Conservation (phyloP, 1,140 invertebrate species). For the Microplitis demolitor region DNA sequence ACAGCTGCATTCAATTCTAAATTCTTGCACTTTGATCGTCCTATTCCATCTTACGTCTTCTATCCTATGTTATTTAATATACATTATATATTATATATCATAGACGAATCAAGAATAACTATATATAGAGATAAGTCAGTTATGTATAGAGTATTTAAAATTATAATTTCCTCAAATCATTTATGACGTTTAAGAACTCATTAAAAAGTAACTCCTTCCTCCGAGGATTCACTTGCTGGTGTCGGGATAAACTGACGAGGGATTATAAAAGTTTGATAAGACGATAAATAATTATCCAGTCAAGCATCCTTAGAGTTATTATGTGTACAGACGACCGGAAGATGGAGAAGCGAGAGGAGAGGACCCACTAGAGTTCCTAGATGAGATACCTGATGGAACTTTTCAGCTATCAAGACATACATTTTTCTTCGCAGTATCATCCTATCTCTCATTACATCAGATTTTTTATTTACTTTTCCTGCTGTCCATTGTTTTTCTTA, state of each 20-base stretch:
- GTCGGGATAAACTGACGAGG: not conserved
- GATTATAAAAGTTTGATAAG: conserved; percentile 56
- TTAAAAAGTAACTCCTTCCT: conserved; percentile 43
- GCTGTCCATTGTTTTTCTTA: too few species aligned
- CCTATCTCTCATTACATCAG: too few species aligned
- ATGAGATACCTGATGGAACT: not conserved
- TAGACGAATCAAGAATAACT: not conserved
- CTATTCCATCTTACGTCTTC: not conserved
- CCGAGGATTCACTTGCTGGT: conserved; percentile 27
- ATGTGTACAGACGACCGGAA: too few species aligned
- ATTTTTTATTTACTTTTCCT: too few species aligned
- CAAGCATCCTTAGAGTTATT: not conserved
- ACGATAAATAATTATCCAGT: conserved; percentile 53
- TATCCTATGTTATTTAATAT: not conserved
- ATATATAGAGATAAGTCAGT: not conserved
- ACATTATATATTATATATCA: not conserved
- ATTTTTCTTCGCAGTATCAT: too few species aligned
- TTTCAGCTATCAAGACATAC: not conserved
- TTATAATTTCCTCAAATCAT: conserved; percentile 33
- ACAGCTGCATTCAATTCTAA: not conserved
- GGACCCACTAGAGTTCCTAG: too few species aligned
- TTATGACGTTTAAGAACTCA: conserved; percentile 55
- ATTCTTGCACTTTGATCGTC: conserved; percentile 11
- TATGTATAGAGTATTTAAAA: not conserved
- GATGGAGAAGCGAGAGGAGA: too few species aligned